phyloP scores from a whole-genome alignment of 2,888 invertebrate genomes.

The Cantharis flavilabris region DNA sequence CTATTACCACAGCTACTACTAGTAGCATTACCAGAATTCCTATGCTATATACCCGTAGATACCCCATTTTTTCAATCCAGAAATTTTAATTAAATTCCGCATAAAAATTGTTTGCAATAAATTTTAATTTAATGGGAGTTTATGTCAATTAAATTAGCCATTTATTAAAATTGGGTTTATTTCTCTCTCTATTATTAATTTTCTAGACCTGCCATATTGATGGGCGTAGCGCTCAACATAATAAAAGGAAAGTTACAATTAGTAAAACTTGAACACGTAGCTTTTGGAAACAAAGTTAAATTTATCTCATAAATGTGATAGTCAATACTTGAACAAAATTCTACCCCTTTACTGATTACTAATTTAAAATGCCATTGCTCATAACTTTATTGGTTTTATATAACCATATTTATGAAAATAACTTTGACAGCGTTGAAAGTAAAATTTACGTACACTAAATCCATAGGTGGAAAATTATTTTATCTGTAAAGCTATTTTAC shows the following conservation, averaged over 20 bases:
- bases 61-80: not conserved
- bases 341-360: not conserved
- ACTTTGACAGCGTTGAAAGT: not conserved
- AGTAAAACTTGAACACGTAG: constrained; percentile 1
- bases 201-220: not conserved
- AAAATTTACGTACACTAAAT: not conserved
- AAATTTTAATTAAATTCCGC: not conserved
- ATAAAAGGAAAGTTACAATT: not conserved
- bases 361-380: not conserved
- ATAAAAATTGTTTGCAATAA: not conserved
- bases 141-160: not conserved
- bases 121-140: not conserved
- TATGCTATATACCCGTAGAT: not conserved
- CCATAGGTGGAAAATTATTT: not conserved
- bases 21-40: not conserved
- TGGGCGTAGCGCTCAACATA: not conserved
- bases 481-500: not conserved
- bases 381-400: not conserved
- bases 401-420: not conserved
- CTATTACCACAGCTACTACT: not conserved
- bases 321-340: not conserved
- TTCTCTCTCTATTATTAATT: not conserved
- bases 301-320: not conserved
- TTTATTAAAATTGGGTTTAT: not conserved
- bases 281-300: constrained; percentile 2